These are phyloP conservation scores for Sciurus niger DNA, from an alignment of 2,113 vertebrate species.

Conservation along the genomic window DNA sequence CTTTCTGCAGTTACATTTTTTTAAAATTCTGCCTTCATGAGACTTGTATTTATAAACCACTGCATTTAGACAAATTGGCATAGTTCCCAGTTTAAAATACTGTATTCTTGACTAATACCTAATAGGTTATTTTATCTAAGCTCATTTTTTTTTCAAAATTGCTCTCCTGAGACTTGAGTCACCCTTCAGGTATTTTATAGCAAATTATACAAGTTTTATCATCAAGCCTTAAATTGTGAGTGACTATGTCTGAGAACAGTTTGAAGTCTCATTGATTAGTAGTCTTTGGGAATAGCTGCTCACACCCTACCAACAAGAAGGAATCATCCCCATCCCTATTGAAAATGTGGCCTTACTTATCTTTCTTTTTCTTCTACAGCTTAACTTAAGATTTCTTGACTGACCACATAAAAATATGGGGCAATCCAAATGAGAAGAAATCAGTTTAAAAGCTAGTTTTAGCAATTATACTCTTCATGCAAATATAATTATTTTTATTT, in stretches of 20 bases:
- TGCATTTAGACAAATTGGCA: background rate
- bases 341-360: background rate
- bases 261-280: background rate
- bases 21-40: background rate
- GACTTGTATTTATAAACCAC: background rate
- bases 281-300: conserved; percentile 7
- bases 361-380: background rate
- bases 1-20: background rate
- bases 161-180: conserved; percentile 34
- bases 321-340: background rate
- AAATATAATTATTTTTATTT: conserved; percentile 18
- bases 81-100: background rate
- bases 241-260: background rate
- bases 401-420: background rate
- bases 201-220: background rate
- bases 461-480: background rate
- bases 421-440: background rate
- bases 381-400: conserved; percentile 31
- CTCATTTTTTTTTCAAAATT: background rate
- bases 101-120: background rate
- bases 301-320: background rate
- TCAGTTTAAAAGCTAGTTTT: background rate
- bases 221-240: conserved; percentile 21
- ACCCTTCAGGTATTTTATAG: conserved; percentile 29
- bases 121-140: background rate